Conservation (phyloP, 2,888 invertebrate species). For the Agriotes lineatus region DNA sequence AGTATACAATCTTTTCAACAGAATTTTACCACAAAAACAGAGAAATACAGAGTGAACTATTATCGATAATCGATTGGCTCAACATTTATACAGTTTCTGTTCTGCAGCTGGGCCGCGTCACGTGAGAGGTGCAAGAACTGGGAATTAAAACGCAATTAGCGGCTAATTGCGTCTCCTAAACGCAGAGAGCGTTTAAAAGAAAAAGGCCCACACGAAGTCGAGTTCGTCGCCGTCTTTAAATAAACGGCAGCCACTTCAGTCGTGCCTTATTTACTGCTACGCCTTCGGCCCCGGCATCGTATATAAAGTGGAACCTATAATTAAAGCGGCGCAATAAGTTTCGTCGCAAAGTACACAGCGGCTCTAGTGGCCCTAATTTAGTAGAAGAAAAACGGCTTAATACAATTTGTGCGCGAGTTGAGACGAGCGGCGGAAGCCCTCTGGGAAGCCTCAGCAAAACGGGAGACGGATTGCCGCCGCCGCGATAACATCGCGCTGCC, state of each 20-base stretch:
- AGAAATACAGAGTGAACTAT: too few species aligned
- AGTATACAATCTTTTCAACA: too few species aligned
- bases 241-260: neutral
- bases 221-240: too few species aligned
- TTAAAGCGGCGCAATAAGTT: slow-evolving; percentile 17
- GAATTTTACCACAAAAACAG: too few species aligned
- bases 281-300: neutral
- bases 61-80: too few species aligned
- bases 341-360: slow-evolving; percentile 19
- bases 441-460: slow-evolving; percentile 37
- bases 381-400: slow-evolving; percentile 30
- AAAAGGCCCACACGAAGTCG: too few species aligned
- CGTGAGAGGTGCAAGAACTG: too few species aligned
- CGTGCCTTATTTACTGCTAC: neutral
- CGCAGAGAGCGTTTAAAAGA: too few species aligned
- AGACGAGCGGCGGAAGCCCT: slow-evolving; percentile 32
- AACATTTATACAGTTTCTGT: too few species aligned
- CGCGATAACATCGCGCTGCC: slow-evolving; percentile 35
- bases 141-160: too few species aligned
- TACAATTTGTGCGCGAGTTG: slow-evolving; percentile 36
- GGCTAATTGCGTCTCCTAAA: too few species aligned
- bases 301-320: slow-evolving; percentile 12
- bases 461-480: slow-evolving; percentile 38
- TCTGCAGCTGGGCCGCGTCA: too few species aligned
- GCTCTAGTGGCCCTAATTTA: slow-evolving; percentile 31